Base-by-base conservation (phyloP, 64 coral and sea anemone genomes). In the Montipora efflorescens region DNA sequence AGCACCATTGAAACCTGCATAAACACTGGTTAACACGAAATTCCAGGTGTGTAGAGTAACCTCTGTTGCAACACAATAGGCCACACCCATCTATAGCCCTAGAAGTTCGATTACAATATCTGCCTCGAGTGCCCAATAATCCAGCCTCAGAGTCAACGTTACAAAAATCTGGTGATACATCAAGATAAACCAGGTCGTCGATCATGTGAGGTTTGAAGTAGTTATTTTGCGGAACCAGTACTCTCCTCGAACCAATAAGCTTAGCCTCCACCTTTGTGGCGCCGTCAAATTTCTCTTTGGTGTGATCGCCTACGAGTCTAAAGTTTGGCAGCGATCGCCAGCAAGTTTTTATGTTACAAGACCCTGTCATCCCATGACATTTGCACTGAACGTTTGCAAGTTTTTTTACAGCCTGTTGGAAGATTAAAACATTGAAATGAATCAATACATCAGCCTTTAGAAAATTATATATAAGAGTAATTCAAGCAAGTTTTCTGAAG, bases 261-360 rank as follows among this genome's bases (percentile, higher is more conserved):
- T 77, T 91, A 23, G 77, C 73, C 45, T 88, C 78, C 4, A 95
- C 98, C 48, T 96, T 89, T 12, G 95, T 94, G 0, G 98, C 98
- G 6, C 98, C 92, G 86, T 99, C 95, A 71, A 99, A 99, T 90
- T 99, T 99, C 50, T 99, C 92, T 86, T 99, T 99, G 13, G 96
- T 83, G 48, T 88, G 75, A 43, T 81, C 76, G 4, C 95, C 98
- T 11, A 99, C 95, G 20, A 79, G 6, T 5, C 81, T 61, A 12
- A 99, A 96, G 1, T 90, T 52, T 43, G 98, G 98, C 68, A 99
- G 87, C 5, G 73, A 89, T 47, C 98, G 81, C 98, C 98, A 99
- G 67, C 98, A 99, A 4, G 98, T 99, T 75, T 99, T 96, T 14
- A 99, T 72, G 3, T 94, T 92, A 23, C 98, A 99, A 10, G 89